Evolutionary conservation across 2,797 vertebrate genomes (phyloP).

Genomic region (Enteromius radiatus): DNA sequence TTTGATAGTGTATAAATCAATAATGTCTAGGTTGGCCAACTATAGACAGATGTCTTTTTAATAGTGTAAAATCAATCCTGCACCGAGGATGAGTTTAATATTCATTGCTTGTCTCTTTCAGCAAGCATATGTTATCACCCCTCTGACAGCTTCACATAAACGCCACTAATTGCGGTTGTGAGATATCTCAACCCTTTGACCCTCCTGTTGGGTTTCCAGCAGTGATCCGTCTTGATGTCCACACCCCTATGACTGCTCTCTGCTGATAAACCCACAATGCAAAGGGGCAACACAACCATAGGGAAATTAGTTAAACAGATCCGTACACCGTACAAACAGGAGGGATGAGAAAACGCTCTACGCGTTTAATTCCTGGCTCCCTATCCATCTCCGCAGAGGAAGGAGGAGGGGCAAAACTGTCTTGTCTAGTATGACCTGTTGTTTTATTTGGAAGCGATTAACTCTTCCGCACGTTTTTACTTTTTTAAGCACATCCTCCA

Average conservation of each 20-base stretch:
- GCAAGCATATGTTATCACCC: constrained; percentile 17
- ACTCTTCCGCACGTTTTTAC: constrained; percentile 18
- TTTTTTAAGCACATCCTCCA: constrained; percentile 52
- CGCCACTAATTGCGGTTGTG: constrained; percentile 37
- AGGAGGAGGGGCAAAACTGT: constrained; percentile 24
- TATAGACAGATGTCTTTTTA: neutral
- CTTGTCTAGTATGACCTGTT: constrained; percentile 5
- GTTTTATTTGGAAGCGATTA: constrained; percentile 44
- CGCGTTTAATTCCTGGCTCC: constrained; percentile 36
- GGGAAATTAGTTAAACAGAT: constrained; percentile 50
- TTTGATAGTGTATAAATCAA: constrained; percentile 1
- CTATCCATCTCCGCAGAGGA: constrained; percentile 30
- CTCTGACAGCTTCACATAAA: constrained; percentile 36
- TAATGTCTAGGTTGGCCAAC: neutral
- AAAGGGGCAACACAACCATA: constrained; percentile 67
- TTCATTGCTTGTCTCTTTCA: constrained; percentile 32
- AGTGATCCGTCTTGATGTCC: constrained; percentile 55
- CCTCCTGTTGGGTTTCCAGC: constrained; percentile 42
- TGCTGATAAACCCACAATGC: constrained; percentile 76
- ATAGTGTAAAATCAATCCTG: constrained; percentile 15
- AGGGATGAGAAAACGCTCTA: constrained; percentile 26
- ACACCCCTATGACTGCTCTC: constrained; percentile 70
- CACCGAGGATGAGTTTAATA: constrained; percentile 13
- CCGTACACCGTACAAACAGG: constrained; percentile 7
- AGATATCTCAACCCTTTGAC: constrained; percentile 44